Percentiles rank a stretch among this genome's conserved stretches.
Evolutionary conservation across 2,113 vertebrate species (phyloP).

Genomic region (Laterallus jamaicensis): DNA sequence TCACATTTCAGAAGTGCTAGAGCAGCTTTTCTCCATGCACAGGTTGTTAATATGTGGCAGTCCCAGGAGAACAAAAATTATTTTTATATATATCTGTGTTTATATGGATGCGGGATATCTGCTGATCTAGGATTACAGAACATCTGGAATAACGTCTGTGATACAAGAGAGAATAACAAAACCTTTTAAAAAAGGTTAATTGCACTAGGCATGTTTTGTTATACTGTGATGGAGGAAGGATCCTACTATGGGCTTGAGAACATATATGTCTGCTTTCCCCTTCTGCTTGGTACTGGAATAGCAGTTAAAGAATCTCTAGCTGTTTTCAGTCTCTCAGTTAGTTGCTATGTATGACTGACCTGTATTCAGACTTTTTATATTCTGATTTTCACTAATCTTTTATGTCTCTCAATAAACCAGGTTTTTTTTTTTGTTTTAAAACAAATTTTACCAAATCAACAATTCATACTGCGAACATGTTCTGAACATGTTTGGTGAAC

Average conservation of each 20-base stretch:
- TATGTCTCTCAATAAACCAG: not conserved
- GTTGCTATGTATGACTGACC: not conserved
- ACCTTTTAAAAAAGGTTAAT: not conserved
- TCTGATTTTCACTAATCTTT: not conserved
- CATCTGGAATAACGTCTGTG: not conserved
- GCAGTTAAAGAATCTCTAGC: not conserved
- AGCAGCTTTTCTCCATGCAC: not conserved
- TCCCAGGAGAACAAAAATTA: not conserved
- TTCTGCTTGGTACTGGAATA: not conserved
- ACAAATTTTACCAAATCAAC: not conserved
- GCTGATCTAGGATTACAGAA: not conserved
- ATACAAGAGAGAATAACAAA: not conserved
- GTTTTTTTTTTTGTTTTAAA: not conserved
- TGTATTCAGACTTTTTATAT: not conserved
- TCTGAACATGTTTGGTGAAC: not conserved
- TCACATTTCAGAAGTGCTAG: not conserved
- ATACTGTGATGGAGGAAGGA: not conserved
- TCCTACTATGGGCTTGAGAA: not conserved
- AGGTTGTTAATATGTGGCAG: not conserved
- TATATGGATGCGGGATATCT: not conserved
- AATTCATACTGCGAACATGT: not conserved
- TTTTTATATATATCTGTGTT: not conserved
- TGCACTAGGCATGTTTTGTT: not conserved
- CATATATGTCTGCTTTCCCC: not conserved
- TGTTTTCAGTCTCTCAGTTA: not conserved